Evolutionary conservation across 2,888 invertebrate genomes (phyloP).

Genomic region (Torymus aiolomorphi): DNA sequence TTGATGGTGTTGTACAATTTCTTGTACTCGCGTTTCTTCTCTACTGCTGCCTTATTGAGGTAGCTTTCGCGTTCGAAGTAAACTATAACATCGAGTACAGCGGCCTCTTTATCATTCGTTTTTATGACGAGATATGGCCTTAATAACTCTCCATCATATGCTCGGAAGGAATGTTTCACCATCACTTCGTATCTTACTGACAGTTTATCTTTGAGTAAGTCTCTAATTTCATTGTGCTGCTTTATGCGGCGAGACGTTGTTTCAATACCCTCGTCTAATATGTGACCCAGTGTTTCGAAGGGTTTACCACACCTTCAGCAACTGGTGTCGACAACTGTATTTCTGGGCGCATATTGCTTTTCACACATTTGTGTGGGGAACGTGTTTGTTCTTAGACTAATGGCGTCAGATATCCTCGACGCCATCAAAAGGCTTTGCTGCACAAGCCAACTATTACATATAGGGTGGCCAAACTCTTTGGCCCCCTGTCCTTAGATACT

Average conservation of each 20-base stretch:
- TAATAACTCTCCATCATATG: neutral
- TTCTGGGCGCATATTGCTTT: neutral
- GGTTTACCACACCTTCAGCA: constrained; percentile 20
- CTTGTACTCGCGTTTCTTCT: too few relatives aligned
- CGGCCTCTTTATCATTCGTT: too few relatives aligned
- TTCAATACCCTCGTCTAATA: neutral
- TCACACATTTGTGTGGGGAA: neutral
- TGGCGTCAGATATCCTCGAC: constrained; percentile 10
- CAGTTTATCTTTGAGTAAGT: too few relatives aligned
- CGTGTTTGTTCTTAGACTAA: constrained; percentile 16
- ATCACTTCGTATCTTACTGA: too few relatives aligned
- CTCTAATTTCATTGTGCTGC: too few relatives aligned
- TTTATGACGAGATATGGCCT: neutral
- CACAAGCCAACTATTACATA: neutral
- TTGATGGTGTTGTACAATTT: too few relatives aligned
- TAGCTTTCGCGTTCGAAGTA: neutral
- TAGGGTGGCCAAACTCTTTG: too few relatives aligned
- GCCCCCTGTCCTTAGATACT: constrained; percentile 49
- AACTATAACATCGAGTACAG: neutral
- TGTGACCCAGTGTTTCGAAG: constrained; percentile 22
- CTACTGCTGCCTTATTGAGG: neutral
- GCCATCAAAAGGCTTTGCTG: neutral
- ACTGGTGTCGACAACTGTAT: neutral
- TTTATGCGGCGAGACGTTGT: neutral
- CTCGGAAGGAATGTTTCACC: neutral